Percentiles rank a stretch among this genome's conserved stretches.
phyloP scores from a whole-genome alignment of 2,113 vertebrate genomes.

The Chunga burmeisteri region DNA sequence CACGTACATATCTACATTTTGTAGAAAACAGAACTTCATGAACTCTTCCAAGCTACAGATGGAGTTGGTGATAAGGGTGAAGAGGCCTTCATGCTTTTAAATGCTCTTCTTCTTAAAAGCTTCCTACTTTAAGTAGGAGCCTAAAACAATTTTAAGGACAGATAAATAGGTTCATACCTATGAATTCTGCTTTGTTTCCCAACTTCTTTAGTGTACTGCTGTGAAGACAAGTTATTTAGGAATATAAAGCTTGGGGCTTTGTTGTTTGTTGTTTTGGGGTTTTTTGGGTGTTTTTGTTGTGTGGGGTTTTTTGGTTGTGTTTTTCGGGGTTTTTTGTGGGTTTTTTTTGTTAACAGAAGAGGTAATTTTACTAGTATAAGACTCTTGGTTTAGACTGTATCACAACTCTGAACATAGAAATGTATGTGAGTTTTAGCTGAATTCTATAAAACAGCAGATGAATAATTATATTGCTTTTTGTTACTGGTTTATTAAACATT shows the following conservation, averaged over 20 bases:
- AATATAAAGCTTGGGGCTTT: background rate
- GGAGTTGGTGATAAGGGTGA: background rate
- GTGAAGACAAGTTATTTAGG: background rate
- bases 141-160: background rate
- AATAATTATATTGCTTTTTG: background rate
- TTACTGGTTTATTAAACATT: background rate
- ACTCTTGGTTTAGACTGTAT: background rate
- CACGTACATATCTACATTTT: fast-evolving
- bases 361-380: background rate
- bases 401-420: background rate
- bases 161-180: background rate
- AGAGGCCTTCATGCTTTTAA: background rate
- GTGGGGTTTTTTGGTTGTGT: fast-evolving
- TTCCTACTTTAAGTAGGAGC: background rate
- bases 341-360: background rate
- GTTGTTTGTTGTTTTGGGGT: fast-evolving
- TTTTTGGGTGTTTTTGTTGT: background rate
- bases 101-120: background rate
- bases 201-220: too few species aligned
- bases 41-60: background rate
- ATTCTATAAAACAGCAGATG: background rate
- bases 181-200: background rate
- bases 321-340: background rate
- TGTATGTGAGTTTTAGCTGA: background rate
- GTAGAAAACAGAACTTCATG: background rate